Percentiles rank a stretch among this genome's conserved stretches.
phyloP scores from a whole-genome alignment of 2,113 vertebrate species.

The Pseudolaguvia tuberculata region DNA sequence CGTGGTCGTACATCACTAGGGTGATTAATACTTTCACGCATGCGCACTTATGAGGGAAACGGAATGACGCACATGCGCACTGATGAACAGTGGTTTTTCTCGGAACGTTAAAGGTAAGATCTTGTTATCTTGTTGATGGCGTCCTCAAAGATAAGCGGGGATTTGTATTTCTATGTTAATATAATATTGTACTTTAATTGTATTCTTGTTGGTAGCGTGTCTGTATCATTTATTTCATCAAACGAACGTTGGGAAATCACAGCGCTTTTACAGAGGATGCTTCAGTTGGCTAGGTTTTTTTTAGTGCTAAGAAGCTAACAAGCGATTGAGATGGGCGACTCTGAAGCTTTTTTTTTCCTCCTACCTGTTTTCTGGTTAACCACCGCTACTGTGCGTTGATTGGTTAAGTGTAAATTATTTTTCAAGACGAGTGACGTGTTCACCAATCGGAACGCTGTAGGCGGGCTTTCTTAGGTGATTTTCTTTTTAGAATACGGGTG shows the following conservation, averaged over 20 bases:
- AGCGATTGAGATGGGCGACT: slow-evolving; percentile 10
- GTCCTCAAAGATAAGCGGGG: not conserved
- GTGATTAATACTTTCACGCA: slow-evolving; percentile 48
- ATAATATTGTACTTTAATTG: no score
- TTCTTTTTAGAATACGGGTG: slow-evolving; percentile 8
- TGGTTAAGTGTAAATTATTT: not conserved
- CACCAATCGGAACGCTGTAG: not conserved
- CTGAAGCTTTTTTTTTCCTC: not conserved
- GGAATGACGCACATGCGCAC: not conserved
- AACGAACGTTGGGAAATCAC: not conserved
- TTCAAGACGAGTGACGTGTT: accelerated
- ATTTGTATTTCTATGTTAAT: no score
- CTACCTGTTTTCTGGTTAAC: not conserved
- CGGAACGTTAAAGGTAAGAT: slow-evolving; percentile 65
- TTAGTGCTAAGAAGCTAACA: not conserved
- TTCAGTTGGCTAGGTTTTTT: not conserved
- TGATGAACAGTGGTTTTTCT: slow-evolving; percentile 59
- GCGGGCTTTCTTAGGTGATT: not conserved
- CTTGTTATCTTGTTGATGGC: slow-evolving; percentile 22
- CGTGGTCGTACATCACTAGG: not conserved
- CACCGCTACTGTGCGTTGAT: not conserved
- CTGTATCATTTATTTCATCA: not conserved
- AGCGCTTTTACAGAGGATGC: not conserved
- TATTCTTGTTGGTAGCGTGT: not conserved
- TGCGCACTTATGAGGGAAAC: no score